Base-by-base conservation (phyloP, 92 coral and sea anemone species). In the Parazoanthus swiftii region DNA sequence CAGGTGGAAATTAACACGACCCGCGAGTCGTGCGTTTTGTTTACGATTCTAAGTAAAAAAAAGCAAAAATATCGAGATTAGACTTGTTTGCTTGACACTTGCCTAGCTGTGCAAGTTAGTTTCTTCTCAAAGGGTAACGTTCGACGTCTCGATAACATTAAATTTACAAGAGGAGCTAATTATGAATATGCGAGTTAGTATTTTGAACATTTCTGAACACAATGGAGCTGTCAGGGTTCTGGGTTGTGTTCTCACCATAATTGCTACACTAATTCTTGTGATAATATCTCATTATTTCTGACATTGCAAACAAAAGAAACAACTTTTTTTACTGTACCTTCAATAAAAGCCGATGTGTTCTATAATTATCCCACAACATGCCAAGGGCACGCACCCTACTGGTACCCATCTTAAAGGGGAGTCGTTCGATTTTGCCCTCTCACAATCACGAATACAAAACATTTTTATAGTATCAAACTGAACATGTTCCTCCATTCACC, bases 241-340 rank as follows among this genome's bases (percentile, higher is more conserved):
- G 68, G 23, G 33, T 29, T 35, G 33, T 2, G 26, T 58, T 81
- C 35, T 58, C 48, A 35, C 74, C 72, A 16, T 81, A 50, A 81
- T 35, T 63, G 85, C 85, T 59, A 35, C 46, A 81, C 74, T 81
- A 81, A 81, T 81, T 39, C 25, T 21, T 59, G 18, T 36, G 33
- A 63, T 81, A 63, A 81, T 59, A 9, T 9, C 25, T 81, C 68
- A 81, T 79, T 79, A 79, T 81, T 36, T 79, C 16, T 63, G 74
- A 81, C 50, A 81, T 59, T 14, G 48, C 26, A 58, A 81, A 81
- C 74, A 81, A 81, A 58, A 63, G 85, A 63, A 58, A 81, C 11
- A 59, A 6, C 85, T 81, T 59, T 81, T 63, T 81, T 81, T 37
- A 39, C 74, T 63, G 74, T 58, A 81, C 85, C 35, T 81, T 81